A percentile compares a stretch with the other conserved stretches of the same genome.
Conservation (phyloP, 2,113 vertebrate genomes). For the Tautogolabrus adspersus region DNA sequence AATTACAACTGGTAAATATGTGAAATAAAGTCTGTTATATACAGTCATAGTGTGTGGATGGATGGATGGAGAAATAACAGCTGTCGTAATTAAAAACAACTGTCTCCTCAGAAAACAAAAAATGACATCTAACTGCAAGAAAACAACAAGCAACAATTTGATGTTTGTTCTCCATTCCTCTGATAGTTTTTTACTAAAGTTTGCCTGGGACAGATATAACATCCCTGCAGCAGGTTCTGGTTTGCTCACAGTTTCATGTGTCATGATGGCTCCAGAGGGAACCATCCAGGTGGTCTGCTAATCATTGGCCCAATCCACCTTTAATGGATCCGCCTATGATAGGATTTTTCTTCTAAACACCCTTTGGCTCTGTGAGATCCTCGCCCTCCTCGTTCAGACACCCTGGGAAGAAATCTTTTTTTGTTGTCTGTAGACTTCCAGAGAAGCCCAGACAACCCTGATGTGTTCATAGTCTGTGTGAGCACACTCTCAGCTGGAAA, state of each 20-base stretch:
- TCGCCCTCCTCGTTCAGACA: neutral
- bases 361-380: neutral
- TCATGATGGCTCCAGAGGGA: neutral
- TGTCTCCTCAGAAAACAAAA: too few relatives aligned
- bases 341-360: neutral
- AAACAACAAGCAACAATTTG: too few relatives aligned
- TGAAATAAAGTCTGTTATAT: too few relatives aligned
- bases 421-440: neutral
- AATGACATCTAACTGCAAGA: too few relatives aligned
- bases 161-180: too few relatives aligned
- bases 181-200: too few relatives aligned
- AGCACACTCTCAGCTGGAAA: slow-evolving; percentile 7
- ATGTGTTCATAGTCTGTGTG: slow-evolving; percentile 1
- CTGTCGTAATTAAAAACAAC: too few relatives aligned
- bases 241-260: neutral
- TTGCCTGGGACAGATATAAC: too few relatives aligned
- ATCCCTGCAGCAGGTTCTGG: too few relatives aligned
- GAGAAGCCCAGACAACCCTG: neutral
- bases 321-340: neutral
- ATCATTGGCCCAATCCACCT: slow-evolving; percentile 6
- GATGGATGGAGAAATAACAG: too few relatives aligned
- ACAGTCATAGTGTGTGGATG: too few relatives aligned
- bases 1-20: too few relatives aligned
- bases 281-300: neutral
- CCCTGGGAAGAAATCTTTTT: slow-evolving; percentile 11